phyloP scores from a whole-genome alignment of 1,140 invertebrate species.

The Notospermus geniculatus region DNA sequence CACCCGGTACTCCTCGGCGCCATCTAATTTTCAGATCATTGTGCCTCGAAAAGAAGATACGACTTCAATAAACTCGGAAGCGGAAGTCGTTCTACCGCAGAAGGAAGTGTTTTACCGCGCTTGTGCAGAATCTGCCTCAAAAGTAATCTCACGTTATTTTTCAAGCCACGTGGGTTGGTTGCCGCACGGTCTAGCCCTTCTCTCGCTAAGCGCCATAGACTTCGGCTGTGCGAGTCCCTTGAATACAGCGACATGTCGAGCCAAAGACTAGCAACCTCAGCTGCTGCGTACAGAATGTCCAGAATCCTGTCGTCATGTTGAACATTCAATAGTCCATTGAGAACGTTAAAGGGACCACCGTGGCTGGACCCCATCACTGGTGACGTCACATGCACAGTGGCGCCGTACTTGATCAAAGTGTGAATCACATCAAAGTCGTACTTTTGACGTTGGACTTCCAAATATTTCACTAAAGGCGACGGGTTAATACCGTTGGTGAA shows the following conservation, averaged over 20 bases:
- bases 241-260: background rate
- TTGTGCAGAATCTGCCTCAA: conserved; percentile 4
- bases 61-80: background rate
- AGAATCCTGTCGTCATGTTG: background rate
- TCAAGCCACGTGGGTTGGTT: background rate
- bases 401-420: conserved; percentile 76
- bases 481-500: conserved; percentile 46
- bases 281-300: background rate
- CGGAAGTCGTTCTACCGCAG: background rate
- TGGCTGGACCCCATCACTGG: background rate
- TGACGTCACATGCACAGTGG: conserved; percentile 53
- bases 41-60: conserved; percentile 2
- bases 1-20: no score
- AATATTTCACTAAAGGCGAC: conserved; percentile 69
- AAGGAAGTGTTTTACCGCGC: background rate
- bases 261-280: conserved; percentile 5
- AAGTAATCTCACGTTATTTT: background rate
- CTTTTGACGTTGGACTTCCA: conserved; percentile 69
- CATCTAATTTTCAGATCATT: no score
- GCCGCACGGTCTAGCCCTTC: background rate
- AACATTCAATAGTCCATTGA: background rate
- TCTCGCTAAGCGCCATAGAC: background rate
- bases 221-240: background rate
- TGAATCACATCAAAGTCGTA: conserved; percentile 68
- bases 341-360: no score